Evolutionary conservation across 2,113 vertebrate genomes (phyloP).

Genomic region (Oxygymnocypris stewartii): DNA sequence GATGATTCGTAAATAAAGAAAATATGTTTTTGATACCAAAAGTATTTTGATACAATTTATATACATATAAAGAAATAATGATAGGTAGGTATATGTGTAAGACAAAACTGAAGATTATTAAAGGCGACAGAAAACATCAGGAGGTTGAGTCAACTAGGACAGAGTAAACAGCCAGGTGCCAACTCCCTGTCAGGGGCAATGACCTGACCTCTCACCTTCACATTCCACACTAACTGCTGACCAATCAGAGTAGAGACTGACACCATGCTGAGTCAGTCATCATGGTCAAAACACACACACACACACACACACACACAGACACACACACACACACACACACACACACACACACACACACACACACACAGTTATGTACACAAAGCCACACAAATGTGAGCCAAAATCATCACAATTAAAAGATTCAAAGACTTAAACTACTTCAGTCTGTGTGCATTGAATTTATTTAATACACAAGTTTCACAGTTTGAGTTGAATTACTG

Average conservation of each 20-base stretch:
- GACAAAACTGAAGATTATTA: slow-evolving; percentile 1
- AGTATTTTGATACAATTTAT: no score
- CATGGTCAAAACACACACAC: background rate
- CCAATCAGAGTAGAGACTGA: slow-evolving; percentile 21
- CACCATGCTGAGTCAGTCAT: slow-evolving; percentile 14
- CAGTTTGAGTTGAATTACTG: no score
- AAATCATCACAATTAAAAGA: no score
- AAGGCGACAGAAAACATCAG: background rate
- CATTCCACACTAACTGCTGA: slow-evolving; percentile 18
- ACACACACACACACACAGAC: background rate
- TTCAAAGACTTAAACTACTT: no score
- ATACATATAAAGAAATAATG: background rate
- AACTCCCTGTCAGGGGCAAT: slow-evolving; percentile 4
- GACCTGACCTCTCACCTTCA: slow-evolving; percentile 12
- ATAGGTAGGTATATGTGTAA: background rate
- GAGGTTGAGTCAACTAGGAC: background rate
- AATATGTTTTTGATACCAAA: background rate
- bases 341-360: background rate
- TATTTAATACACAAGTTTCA: no score
- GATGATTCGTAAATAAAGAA: background rate
- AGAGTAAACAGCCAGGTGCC: slow-evolving; percentile 6
- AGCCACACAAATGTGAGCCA: background rate
- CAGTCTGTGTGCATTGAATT: no score
- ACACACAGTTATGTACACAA: background rate
- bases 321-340: background rate